These are phyloP conservation scores for Otolemur garnettii DNA, from an alignment of 2,113 vertebrate genomes.

Conservation along the genomic window DNA sequence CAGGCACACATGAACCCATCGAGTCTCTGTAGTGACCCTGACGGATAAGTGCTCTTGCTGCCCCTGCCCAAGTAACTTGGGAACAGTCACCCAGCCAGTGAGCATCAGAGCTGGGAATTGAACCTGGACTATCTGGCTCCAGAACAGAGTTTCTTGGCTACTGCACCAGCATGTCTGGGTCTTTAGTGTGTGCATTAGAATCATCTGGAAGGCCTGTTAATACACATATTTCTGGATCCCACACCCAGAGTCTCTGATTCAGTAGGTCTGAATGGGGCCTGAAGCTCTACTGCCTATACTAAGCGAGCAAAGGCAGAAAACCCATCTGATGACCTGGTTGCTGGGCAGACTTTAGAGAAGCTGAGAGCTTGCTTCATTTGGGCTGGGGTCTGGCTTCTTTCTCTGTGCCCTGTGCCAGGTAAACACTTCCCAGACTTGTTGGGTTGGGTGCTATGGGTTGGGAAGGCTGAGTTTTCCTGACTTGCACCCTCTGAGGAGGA, in stretches of 20 bases:
- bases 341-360: not conserved
- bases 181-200: not conserved
- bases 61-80: not conserved
- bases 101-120: not conserved
- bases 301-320: not conserved
- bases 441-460: not conserved
- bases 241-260: not conserved
- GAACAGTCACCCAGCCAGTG: not conserved
- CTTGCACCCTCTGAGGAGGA: not conserved
- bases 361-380: not conserved
- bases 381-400: not conserved
- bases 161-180: not conserved
- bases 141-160: not conserved
- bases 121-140: not conserved
- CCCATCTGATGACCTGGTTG: not conserved
- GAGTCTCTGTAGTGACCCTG: not conserved
- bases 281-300: not conserved
- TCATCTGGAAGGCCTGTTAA: not conserved
- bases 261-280: not conserved
- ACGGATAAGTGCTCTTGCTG: not conserved
- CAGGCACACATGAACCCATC: rapidly evolving
- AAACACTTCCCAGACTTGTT: not conserved
- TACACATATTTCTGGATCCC: not conserved
- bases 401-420: not conserved
- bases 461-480: not conserved